Evolutionary conservation across 1,140 invertebrate genomes (phyloP).

Genomic region (Apis florea): DNA sequence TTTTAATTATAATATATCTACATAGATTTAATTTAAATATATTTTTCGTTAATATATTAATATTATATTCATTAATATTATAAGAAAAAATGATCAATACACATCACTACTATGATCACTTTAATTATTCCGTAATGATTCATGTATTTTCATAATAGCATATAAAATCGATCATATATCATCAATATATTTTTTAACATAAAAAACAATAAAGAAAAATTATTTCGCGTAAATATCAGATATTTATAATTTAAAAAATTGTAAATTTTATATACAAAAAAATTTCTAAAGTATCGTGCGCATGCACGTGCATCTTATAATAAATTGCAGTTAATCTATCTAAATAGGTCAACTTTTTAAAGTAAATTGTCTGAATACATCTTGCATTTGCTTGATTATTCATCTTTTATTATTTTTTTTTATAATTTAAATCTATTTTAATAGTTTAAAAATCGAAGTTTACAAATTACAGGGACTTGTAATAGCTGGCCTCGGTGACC

Average conservation of each 20-base stretch:
- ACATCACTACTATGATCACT: background rate
- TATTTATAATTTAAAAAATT: background rate
- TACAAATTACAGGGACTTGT: slow-evolving; percentile 86
- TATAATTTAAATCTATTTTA: no score
- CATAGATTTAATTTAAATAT: slow-evolving; percentile 31
- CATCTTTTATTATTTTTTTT: background rate
- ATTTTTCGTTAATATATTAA: background rate
- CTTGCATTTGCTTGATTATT: background rate
- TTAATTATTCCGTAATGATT: slow-evolving; percentile 1
- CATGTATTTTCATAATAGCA: background rate
- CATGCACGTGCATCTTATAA: background rate
- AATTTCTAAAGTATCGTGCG: background rate
- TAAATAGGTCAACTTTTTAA: slow-evolving; percentile 32
- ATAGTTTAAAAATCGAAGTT: background rate
- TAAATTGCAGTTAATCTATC: slow-evolving; percentile 4
- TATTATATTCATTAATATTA: background rate
- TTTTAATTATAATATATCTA: background rate
- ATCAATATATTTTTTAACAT: no score
- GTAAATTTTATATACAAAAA: background rate
- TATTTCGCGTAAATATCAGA: background rate
- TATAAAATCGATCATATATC: background rate
- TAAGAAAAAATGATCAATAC: slow-evolving; percentile 2
- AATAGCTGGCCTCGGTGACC: slow-evolving; percentile 95
- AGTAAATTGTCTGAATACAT: slow-evolving; percentile 2
- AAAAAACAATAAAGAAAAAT: background rate